Conservation (phyloP, 2,797 vertebrate species). For the Pempheris klunzingeri region DNA sequence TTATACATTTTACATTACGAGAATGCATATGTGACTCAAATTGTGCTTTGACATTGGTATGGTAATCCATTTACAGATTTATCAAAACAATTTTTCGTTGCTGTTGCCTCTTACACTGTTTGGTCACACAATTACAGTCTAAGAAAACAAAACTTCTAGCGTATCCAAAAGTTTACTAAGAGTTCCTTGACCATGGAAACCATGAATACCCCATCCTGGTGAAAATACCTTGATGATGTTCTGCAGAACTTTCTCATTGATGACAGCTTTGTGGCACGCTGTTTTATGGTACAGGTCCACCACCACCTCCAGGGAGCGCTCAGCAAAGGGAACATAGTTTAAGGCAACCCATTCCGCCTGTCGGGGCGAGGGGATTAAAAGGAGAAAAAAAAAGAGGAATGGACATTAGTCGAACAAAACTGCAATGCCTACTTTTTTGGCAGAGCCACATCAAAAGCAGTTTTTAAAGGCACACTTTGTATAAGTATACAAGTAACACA, state of each 20-base stretch:
- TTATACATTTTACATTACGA: too few relatives aligned
- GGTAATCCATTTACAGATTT: not conserved
- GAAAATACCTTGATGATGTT: constrained; percentile 94
- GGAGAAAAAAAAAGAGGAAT: not conserved
- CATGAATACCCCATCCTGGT: not conserved
- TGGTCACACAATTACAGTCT: not conserved
- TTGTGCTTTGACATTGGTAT: not conserved
- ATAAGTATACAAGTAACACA: not conserved
- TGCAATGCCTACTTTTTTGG: not conserved
- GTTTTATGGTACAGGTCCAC: constrained; percentile 99
- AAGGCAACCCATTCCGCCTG: constrained; percentile 99
- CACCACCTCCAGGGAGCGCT: constrained; percentile 96
- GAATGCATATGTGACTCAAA: not conserved
- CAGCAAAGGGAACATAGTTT: constrained; percentile 99
- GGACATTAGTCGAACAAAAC: not conserved
- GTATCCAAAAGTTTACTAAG: not conserved
- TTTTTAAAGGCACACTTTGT: constrained; percentile 77
- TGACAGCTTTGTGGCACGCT: constrained; percentile 98
- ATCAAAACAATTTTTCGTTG: not conserved
- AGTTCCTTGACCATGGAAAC: not conserved
- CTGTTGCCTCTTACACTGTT: not conserved
- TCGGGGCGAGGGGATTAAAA: constrained; percentile 23
- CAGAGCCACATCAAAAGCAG: constrained; percentile 56
- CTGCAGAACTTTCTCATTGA: constrained; percentile 96
- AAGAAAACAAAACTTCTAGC: not conserved